Base-by-base conservation (phyloP, 2,888 invertebrate species). In the Lycophotia porphyrea region DNA sequence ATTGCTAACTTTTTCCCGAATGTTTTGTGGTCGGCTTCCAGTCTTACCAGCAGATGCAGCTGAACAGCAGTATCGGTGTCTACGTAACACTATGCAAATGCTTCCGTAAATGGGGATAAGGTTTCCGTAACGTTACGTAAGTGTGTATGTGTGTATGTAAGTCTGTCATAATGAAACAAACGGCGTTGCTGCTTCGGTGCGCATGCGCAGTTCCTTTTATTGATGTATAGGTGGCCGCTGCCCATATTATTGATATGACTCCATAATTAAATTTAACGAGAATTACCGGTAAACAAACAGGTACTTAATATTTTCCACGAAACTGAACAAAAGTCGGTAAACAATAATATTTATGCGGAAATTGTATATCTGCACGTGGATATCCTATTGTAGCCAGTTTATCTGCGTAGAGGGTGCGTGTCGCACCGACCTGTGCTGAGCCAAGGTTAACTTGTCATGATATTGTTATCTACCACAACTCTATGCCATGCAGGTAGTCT, bases 291-390 rank as follows among this genome's bases (percentile, higher is more conserved):
- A 58, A 67, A 65, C 42, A 63, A 76, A 65, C 42, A 65, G 15
- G 58, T 73, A 31, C 13, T 15, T 31, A 42, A 36, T 73, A 60
- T 44, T n/a, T 74, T 66, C 44, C 15, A 24, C 21, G 60, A 78
- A 65, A 63, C 24, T 0, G 18, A 39, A 72, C 5, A 34, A 39
- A 39, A 63, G 27, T 52, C 21, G 27, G 21, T 55, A 72, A 80
- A 80, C 73, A 77, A 80, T 73, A 47, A 71, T 39, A 71, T 55
- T 63, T 36, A 71, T n/a, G 42, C 47, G 49, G 49, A 36, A 76
- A 79, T 71, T 47, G 18, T 31, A 76, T 60, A 78, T 27, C 24
- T 44, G 18, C n/a, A 78, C 61, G 61, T 78, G 71, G 42, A 27
- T 69, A 61, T 42, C 34, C 18, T 27, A 69, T 72, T 61, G 15